Percentiles rank a stretch among this genome's conserved stretches.
phyloP scores from a whole-genome alignment of 2,113 vertebrate genomes.

The Heteronetta atricapilla region DNA sequence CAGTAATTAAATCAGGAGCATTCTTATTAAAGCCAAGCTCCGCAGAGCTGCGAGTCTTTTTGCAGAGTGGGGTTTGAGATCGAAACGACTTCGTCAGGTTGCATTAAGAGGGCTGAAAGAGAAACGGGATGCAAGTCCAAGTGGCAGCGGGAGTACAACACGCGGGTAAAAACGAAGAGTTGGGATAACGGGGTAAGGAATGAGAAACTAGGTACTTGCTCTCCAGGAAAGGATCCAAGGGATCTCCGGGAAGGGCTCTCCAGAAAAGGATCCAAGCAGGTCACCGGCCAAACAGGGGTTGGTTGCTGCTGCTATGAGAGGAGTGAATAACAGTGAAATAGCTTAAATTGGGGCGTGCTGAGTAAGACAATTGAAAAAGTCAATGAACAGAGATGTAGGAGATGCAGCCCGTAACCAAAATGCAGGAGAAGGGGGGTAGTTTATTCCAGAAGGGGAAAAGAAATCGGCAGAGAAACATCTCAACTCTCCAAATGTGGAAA shows the following conservation, averaged over 20 bases:
- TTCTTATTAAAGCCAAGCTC: background rate
- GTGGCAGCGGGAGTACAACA: background rate
- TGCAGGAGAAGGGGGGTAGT: too few species aligned
- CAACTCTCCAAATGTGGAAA: background rate
- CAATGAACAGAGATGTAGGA: background rate
- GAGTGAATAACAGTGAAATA: background rate
- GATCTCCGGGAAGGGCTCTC: background rate
- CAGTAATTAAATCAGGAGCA: background rate
- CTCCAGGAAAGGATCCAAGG: background rate
- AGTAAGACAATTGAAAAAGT: background rate
- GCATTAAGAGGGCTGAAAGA: too few species aligned
- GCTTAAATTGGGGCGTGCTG: background rate
- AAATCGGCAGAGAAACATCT: background rate
- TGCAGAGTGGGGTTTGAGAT: background rate
- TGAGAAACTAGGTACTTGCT: background rate
- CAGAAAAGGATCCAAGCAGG: background rate
- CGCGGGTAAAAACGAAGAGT: accelerated
- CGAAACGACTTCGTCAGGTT: background rate
- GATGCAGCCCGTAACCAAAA: background rate
- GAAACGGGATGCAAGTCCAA: background rate
- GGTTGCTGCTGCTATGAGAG: background rate
- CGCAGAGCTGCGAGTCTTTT: background rate
- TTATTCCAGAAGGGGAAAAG: background rate
- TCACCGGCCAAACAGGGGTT: accelerated
- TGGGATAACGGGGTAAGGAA: background rate